phyloP scores from a whole-genome alignment of 2,113 vertebrate species.

The Sigmodon hispidus region DNA sequence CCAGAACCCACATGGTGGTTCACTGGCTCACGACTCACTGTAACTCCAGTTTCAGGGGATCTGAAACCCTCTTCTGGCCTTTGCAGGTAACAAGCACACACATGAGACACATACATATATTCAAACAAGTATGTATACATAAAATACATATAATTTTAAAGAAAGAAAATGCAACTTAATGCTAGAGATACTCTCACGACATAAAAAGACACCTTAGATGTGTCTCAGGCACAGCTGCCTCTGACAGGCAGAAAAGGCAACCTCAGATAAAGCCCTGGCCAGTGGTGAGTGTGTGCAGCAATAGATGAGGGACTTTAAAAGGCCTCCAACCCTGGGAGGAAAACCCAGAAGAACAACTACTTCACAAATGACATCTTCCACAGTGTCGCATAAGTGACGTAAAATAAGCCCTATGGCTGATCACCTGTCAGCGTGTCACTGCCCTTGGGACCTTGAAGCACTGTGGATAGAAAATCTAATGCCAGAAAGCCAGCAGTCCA shows the following conservation, averaged over 20 bases:
- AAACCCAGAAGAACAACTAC: background rate
- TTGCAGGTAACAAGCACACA: background rate
- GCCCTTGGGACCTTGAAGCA: rapidly evolving
- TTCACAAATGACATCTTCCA: rapidly evolving
- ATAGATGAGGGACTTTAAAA: too few species aligned
- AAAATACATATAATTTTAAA: background rate
- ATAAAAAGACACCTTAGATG: background rate
- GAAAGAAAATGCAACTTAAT: background rate
- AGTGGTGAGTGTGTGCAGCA: too few species aligned
- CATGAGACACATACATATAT: background rate
- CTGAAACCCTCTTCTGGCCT: background rate
- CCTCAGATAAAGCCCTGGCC: background rate
- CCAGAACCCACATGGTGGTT: background rate
- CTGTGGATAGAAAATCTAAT: background rate
- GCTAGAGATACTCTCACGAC: background rate
- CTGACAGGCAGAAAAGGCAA: background rate
- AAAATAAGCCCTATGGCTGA: rapidly evolving
- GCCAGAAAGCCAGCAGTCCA: rapidly evolving
- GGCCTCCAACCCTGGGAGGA: background rate
- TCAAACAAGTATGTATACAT: too few species aligned
- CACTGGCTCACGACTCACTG: background rate
- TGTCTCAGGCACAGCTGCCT: too few species aligned
- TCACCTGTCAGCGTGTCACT: too few species aligned
- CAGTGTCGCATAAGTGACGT: rapidly evolving
- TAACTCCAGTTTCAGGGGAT: background rate